Evolutionary conservation across 2,113 vertebrate genomes (phyloP).

Genomic region (Hepsetus odoe): DNA sequence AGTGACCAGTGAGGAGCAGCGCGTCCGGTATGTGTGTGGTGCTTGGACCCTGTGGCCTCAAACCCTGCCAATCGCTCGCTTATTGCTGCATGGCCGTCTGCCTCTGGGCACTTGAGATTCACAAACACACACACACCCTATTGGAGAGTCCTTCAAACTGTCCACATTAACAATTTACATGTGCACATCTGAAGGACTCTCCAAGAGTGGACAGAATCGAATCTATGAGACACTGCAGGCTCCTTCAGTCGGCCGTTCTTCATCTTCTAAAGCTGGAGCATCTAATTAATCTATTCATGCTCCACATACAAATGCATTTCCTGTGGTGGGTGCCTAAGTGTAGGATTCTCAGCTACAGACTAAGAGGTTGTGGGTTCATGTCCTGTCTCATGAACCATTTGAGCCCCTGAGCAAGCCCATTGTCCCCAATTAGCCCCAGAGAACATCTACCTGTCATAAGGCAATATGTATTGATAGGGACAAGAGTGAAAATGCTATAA

Average conservation of each 20-base stretch:
- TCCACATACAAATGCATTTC: background rate
- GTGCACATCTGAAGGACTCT: background rate
- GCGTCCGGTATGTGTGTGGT: constrained; percentile 87
- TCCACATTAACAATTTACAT: background rate
- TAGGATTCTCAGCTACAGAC: too few relatives aligned
- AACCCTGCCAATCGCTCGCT: constrained; percentile 17
- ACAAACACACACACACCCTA: constrained; percentile 28
- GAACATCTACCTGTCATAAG: too few relatives aligned
- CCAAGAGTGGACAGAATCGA: constrained; percentile 12
- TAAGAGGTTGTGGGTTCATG: too few relatives aligned
- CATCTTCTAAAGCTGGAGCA: background rate
- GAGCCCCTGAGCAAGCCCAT: too few relatives aligned
- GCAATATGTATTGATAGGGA: too few relatives aligned
- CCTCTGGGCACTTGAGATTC: constrained; percentile 37
- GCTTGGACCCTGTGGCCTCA: constrained; percentile 53
- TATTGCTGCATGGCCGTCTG: constrained; percentile 52
- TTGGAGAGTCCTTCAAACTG: constrained; percentile 7
- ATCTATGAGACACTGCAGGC: background rate
- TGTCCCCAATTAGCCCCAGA: too few relatives aligned
- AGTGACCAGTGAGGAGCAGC: constrained; percentile 97
- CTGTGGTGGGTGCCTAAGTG: too few relatives aligned
- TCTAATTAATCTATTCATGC: background rate
- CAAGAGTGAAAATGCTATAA: too few relatives aligned
- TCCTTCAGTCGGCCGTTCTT: background rate
- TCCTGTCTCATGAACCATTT: too few relatives aligned